These are phyloP conservation scores for Leptodirus hochenwartii DNA, from an alignment of 2,888 invertebrate genomes.

Conservation along the genomic window DNA sequence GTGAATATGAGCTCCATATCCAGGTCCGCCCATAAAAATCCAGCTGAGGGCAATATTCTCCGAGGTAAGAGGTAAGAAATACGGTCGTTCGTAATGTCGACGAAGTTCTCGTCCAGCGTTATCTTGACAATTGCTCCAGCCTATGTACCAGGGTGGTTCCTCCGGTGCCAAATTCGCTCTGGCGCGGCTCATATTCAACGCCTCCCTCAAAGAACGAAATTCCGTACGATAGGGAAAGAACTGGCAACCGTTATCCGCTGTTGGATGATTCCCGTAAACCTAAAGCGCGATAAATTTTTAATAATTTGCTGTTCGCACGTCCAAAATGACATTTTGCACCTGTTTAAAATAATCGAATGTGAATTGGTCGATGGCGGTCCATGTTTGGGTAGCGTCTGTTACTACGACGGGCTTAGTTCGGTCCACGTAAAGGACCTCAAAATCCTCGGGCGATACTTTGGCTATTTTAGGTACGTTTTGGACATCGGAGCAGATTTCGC, in stretches of 20 bases:
- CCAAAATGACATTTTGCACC: too few species aligned
- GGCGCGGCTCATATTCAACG: conserved; percentile 58
- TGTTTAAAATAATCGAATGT: conserved; percentile 67
- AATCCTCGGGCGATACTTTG: conserved; percentile 45
- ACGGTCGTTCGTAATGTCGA: conserved; percentile 63
- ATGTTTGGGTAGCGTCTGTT: conserved; percentile 60
- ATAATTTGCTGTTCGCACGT: too few species aligned
- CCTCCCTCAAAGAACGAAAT: conserved; percentile 58
- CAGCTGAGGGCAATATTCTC: conserved; percentile 85
- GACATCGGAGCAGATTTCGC: conserved; percentile 55
- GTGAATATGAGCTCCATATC: conserved; percentile 90
- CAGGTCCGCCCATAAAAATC: conserved; percentile 94
- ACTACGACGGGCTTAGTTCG: conserved; percentile 67
- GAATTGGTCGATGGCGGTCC: conserved; percentile 50
- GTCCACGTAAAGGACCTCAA: conserved; percentile 60
- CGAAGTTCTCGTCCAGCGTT: conserved; percentile 60
- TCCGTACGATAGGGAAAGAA: conserved; percentile 90
- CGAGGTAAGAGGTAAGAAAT: conserved; percentile 71
- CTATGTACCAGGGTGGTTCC: conserved; percentile 41
- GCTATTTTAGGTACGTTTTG: conserved; percentile 42
- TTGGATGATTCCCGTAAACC: conserved; percentile 36
- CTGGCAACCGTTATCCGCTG: conserved; percentile 46
- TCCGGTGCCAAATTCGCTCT: conserved; percentile 38
- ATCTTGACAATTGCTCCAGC: conserved; percentile 88
- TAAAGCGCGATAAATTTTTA: too few species aligned